Evolutionary conservation across 2,888 invertebrate species (phyloP).

Genomic region (Electrophaes corylata): DNA sequence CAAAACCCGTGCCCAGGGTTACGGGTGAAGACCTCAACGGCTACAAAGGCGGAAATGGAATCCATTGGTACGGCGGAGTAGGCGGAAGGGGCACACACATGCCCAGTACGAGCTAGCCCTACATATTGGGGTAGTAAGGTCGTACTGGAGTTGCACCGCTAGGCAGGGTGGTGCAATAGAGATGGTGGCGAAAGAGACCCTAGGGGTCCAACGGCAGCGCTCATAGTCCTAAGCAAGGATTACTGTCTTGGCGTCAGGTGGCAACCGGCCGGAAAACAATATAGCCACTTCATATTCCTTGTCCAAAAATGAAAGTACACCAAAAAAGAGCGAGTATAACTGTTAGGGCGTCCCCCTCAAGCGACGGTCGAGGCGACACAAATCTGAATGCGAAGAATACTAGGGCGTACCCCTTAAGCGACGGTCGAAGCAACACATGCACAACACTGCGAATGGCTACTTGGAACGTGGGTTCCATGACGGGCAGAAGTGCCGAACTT

Average conservation of each 20-base stretch:
- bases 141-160: neutral
- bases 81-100: neutral
- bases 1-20: constrained; percentile 2
- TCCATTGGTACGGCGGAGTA: constrained; percentile 11
- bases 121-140: neutral
- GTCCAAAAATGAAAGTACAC: no score
- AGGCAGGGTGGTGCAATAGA: neutral
- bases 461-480: no score
- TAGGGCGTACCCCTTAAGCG: no score
- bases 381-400: no score
- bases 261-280: neutral
- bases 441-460: no score
- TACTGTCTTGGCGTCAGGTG: neutral
- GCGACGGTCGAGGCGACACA: no score
- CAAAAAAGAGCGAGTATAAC: no score
- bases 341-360: no score
- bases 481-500: no score
- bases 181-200: neutral
- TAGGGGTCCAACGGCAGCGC: neutral
- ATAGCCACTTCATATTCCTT: no score
- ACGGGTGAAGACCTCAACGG: constrained; percentile 20
- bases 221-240: neutral
- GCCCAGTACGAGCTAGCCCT: neutral
- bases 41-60: constrained; percentile 13
- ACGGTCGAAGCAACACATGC: no score